Evolutionary conservation across 2,113 vertebrate genomes (phyloP).

Genomic region (Barnardius zonarius): DNA sequence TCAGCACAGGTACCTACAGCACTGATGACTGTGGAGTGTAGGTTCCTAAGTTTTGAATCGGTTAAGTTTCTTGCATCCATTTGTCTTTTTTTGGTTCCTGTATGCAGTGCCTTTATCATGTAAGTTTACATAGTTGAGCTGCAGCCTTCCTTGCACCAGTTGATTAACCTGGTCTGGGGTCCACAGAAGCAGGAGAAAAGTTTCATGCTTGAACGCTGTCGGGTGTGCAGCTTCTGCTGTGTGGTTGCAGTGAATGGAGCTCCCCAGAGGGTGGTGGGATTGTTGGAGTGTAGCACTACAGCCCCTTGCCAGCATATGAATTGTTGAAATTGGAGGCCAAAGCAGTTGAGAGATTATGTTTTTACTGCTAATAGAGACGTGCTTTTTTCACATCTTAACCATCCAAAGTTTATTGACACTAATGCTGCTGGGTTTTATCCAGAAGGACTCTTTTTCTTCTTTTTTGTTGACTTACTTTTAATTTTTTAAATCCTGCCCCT

Average conservation of each 20-base stretch:
- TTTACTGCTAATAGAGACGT: not conserved
- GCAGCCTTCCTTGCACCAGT: not conserved
- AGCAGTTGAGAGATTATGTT: not conserved
- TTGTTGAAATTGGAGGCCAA: not conserved
- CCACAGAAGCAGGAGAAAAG: not conserved
- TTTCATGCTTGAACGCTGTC: accelerated
- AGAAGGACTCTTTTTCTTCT: not conserved
- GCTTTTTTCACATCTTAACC: not conserved
- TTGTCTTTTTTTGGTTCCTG: not conserved
- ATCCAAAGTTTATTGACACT: not conserved
- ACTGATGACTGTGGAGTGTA: not conserved
- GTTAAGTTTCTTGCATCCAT: not conserved
- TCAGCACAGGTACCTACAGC: not conserved
- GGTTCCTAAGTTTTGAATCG: not conserved
- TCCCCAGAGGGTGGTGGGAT: not conserved
- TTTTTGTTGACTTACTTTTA: not conserved
- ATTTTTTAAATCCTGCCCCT: not conserved
- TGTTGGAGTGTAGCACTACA: not conserved
- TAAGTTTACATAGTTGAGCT: not conserved
- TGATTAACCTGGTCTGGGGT: not conserved
- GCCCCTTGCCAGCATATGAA: not conserved
- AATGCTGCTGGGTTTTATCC: not conserved
- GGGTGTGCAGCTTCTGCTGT: not conserved
- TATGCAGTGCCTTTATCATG: accelerated
- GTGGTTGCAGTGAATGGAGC: not conserved